These are phyloP conservation scores for Pentalonia nigronervosa DNA, from an alignment of 1,140 invertebrate species.

Conservation along the genomic window DNA sequence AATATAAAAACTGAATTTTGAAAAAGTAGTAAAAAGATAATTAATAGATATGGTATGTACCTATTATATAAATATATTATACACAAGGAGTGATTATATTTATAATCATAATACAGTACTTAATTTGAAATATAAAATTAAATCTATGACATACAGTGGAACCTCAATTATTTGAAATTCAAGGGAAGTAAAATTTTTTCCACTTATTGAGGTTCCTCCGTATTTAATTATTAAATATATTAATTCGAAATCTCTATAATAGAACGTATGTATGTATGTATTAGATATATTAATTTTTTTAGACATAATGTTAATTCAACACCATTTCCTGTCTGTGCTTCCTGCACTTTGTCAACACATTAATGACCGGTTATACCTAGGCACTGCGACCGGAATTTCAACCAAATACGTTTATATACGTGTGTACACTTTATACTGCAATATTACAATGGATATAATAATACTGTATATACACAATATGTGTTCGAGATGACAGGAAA, in stretches of 20 bases:
- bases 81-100: too few relatives aligned
- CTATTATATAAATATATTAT: too few relatives aligned
- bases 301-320: conserved; percentile 44
- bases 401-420: background rate
- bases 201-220: too few relatives aligned
- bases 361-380: conserved; percentile 17
- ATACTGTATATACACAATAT: background rate
- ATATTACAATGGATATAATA: background rate
- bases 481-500: conserved; percentile 1
- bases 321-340: conserved; percentile 24
- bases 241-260: too few relatives aligned
- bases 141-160: background rate
- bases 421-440: background rate
- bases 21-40: too few relatives aligned
- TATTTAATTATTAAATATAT: too few relatives aligned
- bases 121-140: background rate
- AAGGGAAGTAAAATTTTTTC: too few relatives aligned
- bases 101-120: background rate
- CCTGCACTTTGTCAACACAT: conserved; percentile 37
- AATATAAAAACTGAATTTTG: too few relatives aligned
- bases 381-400: background rate
- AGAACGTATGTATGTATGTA: too few relatives aligned
- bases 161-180: too few relatives aligned
- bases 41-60: too few relatives aligned
- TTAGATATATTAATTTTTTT: background rate